Base-by-base conservation (phyloP, 1,140 invertebrate species). In the Drosophila subobscura region DNA sequence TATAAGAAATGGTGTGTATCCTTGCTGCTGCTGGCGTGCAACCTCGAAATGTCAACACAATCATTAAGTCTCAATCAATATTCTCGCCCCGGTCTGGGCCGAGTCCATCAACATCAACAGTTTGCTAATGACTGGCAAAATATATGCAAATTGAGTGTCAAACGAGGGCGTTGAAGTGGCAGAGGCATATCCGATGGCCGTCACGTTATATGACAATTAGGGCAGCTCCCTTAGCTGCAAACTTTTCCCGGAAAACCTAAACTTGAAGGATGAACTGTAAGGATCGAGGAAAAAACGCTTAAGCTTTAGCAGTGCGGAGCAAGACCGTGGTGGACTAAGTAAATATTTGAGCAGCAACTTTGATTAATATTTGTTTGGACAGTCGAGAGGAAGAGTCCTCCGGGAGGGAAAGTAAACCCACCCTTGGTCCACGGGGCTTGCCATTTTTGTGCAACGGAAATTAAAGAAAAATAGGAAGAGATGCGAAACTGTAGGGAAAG, bases 291-390 rank as follows among this genome's bases (percentile, higher is more conserved):
- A 57, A 47, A 33, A 41, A 49, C 14, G 20, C 22, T 45, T 72
- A 47, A 46, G 42, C 37, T 5, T 42, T 37, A 41, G 10, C 10
- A 41, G 51, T 37, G 16, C 41, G 46, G 49, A 29, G 44, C 8
- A 29, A 49, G 27, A 42, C 50, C 27, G 45, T 29, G 27, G 12
- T 10, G 29, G n/a, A 80, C 80, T 77, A 75, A 78, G 74, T 52
- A 88, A 88, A 86, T 47, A 80, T 27, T 59, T 14, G 5, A 54
- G 22, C 70, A 44, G 37, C 60, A 67, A 56, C 63, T 88, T 86
- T 86, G 84, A 86, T 86, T 88, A 64, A 88, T 83, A 86, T 79
- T 78, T 86, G 75, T 86, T 86, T 86, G 79, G 83, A 86, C 83
- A 83, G 61, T 75, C 59, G 49, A 60, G 68, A 72, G 77, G 54